Conservation (phyloP, 2,113 vertebrate species). For the Centropus bengalensis region DNA sequence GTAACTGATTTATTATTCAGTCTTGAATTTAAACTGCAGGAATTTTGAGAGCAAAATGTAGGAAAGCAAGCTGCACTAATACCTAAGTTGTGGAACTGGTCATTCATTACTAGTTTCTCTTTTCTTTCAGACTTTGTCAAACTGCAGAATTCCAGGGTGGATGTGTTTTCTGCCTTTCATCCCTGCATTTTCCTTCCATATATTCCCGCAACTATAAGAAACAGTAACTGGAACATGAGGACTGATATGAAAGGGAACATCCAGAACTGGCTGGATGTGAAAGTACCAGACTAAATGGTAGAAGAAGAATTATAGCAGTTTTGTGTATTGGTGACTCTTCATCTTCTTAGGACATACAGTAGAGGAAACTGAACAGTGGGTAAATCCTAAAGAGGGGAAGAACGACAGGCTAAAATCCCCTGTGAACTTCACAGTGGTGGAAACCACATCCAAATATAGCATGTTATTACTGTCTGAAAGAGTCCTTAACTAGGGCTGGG, state of each 20-base stretch:
- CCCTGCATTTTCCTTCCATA: neutral
- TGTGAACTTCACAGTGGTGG: neutral
- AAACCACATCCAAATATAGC: neutral
- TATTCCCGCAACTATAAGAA: neutral
- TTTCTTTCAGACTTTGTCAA: neutral
- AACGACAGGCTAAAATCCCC: neutral
- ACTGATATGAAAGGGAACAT: neutral
- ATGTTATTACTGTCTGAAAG: neutral
- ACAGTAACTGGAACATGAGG: neutral
- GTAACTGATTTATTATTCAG: neutral
- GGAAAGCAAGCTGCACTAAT: neutral
- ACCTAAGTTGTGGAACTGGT: neutral
- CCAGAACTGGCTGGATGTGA: neutral
- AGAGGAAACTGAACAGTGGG: neutral
- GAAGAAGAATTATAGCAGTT: neutral
- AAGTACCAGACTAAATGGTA: neutral
- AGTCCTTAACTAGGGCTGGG: accelerated
- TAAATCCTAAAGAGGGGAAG: neutral
- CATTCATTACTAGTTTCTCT: neutral
- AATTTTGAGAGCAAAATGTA: neutral
- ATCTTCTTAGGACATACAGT: neutral
- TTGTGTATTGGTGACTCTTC: neutral
- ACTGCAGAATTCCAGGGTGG: neutral
- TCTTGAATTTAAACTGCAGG: neutral
- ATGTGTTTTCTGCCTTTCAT: neutral